phyloP scores from a whole-genome alignment of 2,888 invertebrate species.

The Teleogryllus oceanicus region DNA sequence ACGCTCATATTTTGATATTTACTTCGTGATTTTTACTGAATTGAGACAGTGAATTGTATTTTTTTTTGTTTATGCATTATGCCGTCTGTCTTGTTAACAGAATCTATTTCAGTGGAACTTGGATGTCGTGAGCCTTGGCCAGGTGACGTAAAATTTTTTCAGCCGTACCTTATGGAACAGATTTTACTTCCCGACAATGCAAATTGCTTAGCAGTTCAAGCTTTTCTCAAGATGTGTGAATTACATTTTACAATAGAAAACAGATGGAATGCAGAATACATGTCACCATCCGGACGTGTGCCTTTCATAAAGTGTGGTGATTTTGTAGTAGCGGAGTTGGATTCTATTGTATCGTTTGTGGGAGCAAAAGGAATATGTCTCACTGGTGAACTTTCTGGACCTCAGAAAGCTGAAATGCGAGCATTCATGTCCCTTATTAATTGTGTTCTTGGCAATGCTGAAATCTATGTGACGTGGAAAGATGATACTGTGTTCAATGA shows the following conservation, averaged over 20 bases:
- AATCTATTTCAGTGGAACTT: background rate
- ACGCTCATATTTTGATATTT: too few species aligned
- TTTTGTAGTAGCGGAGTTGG: slow-evolving; percentile 84
- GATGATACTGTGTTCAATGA: slow-evolving; percentile 73
- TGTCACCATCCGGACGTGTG: slow-evolving; percentile 89
- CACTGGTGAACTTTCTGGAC: slow-evolving; percentile 65
- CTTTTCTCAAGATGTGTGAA: slow-evolving; percentile 89
- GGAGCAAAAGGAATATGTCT: slow-evolving; percentile 68
- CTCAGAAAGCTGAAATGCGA: slow-evolving; percentile 84
- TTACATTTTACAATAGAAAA: slow-evolving; percentile 78
- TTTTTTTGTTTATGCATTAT: background rate
- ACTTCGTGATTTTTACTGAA: too few species aligned
- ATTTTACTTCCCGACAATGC: slow-evolving; percentile 91
- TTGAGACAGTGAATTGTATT: too few species aligned
- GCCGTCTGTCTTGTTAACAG: background rate
- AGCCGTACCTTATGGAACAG: slow-evolving; percentile 90
- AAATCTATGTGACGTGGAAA: slow-evolving; percentile 62
- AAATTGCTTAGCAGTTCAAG: slow-evolving; percentile 87
- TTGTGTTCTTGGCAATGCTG: slow-evolving; percentile 85
- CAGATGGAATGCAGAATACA: slow-evolving; percentile 88
- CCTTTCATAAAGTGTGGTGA: slow-evolving; percentile 90
- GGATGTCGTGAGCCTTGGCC: slow-evolving; percentile 79
- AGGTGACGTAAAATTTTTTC: slow-evolving; percentile 77
- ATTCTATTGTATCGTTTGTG: slow-evolving; percentile 86
- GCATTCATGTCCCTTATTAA: slow-evolving; percentile 90